Evolutionary conservation across 2,113 vertebrate genomes (phyloP).

Genomic region (Zosterops japonicus): DNA sequence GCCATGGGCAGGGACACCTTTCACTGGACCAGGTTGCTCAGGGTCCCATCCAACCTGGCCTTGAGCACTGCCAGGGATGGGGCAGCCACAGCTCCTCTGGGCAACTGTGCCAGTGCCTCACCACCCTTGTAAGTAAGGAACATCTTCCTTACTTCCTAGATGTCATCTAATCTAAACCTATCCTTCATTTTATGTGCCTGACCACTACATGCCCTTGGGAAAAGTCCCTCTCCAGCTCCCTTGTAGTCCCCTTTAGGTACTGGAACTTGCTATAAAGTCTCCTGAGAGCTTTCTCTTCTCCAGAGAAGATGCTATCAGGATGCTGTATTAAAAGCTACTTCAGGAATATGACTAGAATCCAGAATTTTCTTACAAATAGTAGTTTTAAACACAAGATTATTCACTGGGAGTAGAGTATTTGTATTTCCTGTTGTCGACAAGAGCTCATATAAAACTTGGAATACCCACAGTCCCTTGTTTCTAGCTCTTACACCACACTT

Average conservation of each 20-base stretch:
- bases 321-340: not conserved
- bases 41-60: too few relatives aligned
- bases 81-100: not conserved
- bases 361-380: not conserved
- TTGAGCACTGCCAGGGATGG: not conserved
- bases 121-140: not conserved
- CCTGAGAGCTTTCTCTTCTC: not conserved
- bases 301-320: not conserved
- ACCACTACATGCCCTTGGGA: not conserved
- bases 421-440: not conserved
- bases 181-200: not conserved
- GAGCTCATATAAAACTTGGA: not conserved
- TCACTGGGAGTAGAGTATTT: not conserved
- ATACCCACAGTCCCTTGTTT: not conserved
- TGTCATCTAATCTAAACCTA: not conserved
- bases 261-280: not conserved
- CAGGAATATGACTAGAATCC: not conserved
- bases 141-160: not conserved
- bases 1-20: not conserved
- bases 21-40: not conserved
- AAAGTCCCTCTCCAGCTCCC: not conserved
- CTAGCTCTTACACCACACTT: not conserved
- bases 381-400: not conserved
- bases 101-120: not conserved
- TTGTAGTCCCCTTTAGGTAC: not conserved